Percentiles rank a stretch among this genome's conserved stretches.
Conservation (phyloP, 2,113 vertebrate species). For the Sebastes schlegelii region DNA sequence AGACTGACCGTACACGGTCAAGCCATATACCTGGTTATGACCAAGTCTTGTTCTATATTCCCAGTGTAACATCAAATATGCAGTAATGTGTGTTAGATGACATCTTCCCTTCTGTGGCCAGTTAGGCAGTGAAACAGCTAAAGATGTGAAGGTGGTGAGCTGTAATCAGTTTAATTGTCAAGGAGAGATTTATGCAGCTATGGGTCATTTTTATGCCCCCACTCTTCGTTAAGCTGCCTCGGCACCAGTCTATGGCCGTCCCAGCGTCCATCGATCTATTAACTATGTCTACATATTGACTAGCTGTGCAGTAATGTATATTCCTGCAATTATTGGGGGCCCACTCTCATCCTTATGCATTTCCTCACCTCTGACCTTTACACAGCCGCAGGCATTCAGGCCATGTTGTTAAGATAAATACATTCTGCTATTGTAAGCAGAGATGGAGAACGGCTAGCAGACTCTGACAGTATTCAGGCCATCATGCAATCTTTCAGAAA, state of each 20-base stretch:
- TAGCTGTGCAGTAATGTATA: slow-evolving; percentile 37
- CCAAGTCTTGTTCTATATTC: neutral
- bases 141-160: slow-evolving; percentile 17
- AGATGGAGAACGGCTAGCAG: neutral
- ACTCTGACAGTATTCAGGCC: neutral
- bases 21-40: no score
- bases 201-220: slow-evolving; percentile 33
- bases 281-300: slow-evolving; percentile 58
- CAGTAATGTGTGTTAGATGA: neutral
- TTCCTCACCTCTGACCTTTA: slow-evolving; percentile 63
- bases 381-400: slow-evolving; percentile 40
- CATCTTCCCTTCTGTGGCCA: neutral
- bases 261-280: slow-evolving; percentile 37
- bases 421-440: slow-evolving; percentile 28
- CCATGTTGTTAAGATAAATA: slow-evolving; percentile 46
- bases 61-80: neutral
- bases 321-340: slow-evolving; percentile 39
- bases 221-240: slow-evolving; percentile 31
- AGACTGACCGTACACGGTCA: no score
- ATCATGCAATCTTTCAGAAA: neutral
- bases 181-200: slow-evolving; percentile 19
- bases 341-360: slow-evolving; percentile 49
- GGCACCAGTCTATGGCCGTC: slow-evolving; percentile 21
- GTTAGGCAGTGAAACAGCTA: slow-evolving; percentile 18
- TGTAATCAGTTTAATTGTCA: slow-evolving; percentile 42